Conservation (phyloP, 2,113 vertebrate genomes). For the Pelobates fuscus region DNA sequence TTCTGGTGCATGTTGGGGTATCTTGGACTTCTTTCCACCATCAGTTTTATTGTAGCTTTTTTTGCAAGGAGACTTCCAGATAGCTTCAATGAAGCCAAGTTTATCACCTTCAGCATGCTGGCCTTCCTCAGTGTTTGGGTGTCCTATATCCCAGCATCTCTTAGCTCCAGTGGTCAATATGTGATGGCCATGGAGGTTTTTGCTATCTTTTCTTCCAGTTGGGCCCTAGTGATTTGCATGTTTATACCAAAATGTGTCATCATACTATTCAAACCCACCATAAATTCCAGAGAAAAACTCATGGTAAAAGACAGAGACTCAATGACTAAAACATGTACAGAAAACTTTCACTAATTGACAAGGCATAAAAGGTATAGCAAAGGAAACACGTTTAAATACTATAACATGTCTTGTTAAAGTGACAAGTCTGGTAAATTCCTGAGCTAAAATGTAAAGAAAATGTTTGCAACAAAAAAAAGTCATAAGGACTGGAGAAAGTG, state of each 20-base stretch:
- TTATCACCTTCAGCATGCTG: constrained; percentile 70
- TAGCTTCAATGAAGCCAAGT: constrained; percentile 61
- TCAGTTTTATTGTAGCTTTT: constrained; percentile 58
- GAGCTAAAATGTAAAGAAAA: too few relatives aligned
- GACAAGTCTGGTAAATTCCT: too few relatives aligned
- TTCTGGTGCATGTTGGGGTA: constrained; percentile 51
- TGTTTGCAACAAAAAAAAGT: too few relatives aligned
- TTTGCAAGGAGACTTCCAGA: constrained; percentile 38
- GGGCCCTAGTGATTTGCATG: constrained; percentile 14
- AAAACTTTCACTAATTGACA: too few relatives aligned
- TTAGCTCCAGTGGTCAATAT: constrained; percentile 61
- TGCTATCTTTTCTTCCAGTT: constrained; percentile 60
- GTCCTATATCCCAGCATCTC: constrained; percentile 27
- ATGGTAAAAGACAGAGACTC: background rate
- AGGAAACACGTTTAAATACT: too few relatives aligned
- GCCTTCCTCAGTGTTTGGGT: constrained; percentile 50
- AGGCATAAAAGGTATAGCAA: too few relatives aligned
- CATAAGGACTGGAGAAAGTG: too few relatives aligned
- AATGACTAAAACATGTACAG: too few relatives aligned
- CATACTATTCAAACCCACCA: constrained; percentile 12
- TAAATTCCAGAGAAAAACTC: background rate
- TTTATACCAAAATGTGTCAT: constrained; percentile 28
- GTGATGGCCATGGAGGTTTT: constrained; percentile 61
- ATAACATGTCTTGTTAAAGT: too few relatives aligned
- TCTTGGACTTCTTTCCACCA: constrained; percentile 29